These are phyloP conservation scores for Nyctibius bracteatus DNA, from an alignment of 2,113 vertebrate species.

Conservation along the genomic window DNA sequence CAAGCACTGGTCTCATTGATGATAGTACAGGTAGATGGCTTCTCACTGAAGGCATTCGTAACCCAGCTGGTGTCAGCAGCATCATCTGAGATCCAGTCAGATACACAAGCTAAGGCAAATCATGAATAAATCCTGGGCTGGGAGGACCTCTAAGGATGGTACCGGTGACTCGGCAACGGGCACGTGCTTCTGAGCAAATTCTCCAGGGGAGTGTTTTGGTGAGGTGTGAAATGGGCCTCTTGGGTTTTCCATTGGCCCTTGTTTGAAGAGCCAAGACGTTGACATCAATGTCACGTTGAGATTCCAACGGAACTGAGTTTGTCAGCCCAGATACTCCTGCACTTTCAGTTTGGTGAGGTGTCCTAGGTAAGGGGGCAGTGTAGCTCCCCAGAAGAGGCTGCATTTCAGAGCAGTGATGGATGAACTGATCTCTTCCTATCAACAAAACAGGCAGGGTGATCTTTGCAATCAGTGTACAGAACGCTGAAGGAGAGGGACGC, in stretches of 20 bases:
- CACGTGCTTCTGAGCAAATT: not conserved
- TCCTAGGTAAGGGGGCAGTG: not conserved
- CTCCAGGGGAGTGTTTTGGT: not conserved
- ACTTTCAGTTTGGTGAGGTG: not conserved
- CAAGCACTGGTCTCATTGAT: not conserved
- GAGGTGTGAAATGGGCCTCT: not conserved
- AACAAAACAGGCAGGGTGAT: rapidly evolving
- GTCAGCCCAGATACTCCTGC: not conserved
- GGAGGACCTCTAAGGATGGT: not conserved
- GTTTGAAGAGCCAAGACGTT: not conserved
- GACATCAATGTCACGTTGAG: not conserved
- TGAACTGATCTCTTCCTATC: not conserved
- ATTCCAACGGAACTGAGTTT: not conserved
- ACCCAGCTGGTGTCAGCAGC: not conserved
- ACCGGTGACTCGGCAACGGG: not conserved
- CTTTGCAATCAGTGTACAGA: not conserved
- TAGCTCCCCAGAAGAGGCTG: not conserved
- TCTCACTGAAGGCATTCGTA: not conserved
- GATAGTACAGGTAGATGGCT: not conserved
- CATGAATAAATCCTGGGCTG: not conserved
- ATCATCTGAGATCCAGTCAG: not conserved
- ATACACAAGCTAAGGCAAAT: not conserved
- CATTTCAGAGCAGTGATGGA: not conserved
- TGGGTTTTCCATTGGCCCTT: not conserved
- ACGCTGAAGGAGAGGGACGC: not conserved